Base-by-base conservation (phyloP, 2,113 vertebrate species). In the Corvus hawaiiensis region DNA sequence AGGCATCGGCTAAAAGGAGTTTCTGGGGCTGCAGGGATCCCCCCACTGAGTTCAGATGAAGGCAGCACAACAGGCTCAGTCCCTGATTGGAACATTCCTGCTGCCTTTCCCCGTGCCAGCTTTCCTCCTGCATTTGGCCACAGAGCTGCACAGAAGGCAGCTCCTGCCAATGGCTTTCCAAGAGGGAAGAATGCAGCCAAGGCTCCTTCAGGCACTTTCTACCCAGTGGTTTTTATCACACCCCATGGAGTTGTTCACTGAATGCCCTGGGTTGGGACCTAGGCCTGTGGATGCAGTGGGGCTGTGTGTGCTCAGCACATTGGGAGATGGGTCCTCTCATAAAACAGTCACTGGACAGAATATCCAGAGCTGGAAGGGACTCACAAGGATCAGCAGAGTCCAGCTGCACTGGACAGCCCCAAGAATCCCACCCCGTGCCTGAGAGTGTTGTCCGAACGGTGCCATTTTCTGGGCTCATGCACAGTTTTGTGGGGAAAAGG, bases 1-100 rank as follows among this genome's bases (percentile, higher is more conserved):
- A 30, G 95, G 86, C 91, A 56, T 21, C 58, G 69, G 89, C 87
- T 96, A 28, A 89, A 97, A 91, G 93, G 77, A 69, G 87, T 94
- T 96, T 87, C 44, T 79, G 19, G 88, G 87, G 75, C 74, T 94
- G 93, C 94, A 94, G 79, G 56, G 73, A 66, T 80, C 21, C 56
- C 46, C 61, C 79, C 37, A 46, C 90, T 35, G 89, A 66, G 93
- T 71, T 48, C 69, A n/a, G 58, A 82, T 77, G 58, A 80, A 51
- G 58, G 75, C 91, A 81, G 51, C 39, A 24, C 19, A 43, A 51
- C 52, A 52, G 4, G 28, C 35, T 48, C 73, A 81, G 90, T 81
- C 63, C 37, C 56, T 81, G 33, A 37, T 94, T 73, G 4, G 44
- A 92, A 48, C 91, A 95, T 46, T 87, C 66, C 16, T 43, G 54